phyloP scores from a whole-genome alignment of 2,797 vertebrate genomes.

The Hoplostethus mediterraneus region DNA sequence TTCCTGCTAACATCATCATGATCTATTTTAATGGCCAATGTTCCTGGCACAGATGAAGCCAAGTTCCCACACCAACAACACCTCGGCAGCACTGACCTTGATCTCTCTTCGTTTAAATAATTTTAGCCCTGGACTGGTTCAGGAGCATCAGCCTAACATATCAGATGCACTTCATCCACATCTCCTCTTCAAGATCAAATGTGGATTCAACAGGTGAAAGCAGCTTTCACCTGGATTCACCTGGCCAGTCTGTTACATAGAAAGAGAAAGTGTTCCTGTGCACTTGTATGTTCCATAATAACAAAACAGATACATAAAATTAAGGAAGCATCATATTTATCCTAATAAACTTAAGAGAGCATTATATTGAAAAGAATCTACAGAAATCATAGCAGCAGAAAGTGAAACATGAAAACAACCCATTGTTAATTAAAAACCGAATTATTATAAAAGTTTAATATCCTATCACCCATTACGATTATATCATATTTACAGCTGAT shows the following conservation, averaged over 20 bases:
- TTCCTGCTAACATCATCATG: not conserved
- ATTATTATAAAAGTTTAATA: constrained; percentile 27
- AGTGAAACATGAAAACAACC: constrained; percentile 12
- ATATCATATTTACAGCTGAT: constrained; percentile 12
- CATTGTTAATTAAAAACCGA: not conserved
- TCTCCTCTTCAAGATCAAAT: not conserved
- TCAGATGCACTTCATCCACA: not conserved
- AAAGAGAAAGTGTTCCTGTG: not conserved
- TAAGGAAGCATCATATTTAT: not conserved
- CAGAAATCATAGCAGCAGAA: constrained; percentile 11
- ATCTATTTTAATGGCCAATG: too few relatives aligned
- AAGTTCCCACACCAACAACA: not conserved
- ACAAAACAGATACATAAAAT: not conserved
- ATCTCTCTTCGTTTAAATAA: too few relatives aligned
- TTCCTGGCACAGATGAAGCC: not conserved
- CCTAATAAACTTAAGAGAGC: not conserved
- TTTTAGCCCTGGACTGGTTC: not conserved
- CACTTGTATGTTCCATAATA: not conserved
- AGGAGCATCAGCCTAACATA: too few relatives aligned
- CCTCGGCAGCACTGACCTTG: not conserved
- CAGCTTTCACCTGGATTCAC: not conserved
- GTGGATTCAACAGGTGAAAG: not conserved
- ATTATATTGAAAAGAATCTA: constrained; percentile 24
- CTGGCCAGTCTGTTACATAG: not conserved
- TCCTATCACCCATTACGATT: not conserved